Evolutionary conservation across 2,797 vertebrate species (phyloP).

Genomic region (Diplodus puntazzo): DNA sequence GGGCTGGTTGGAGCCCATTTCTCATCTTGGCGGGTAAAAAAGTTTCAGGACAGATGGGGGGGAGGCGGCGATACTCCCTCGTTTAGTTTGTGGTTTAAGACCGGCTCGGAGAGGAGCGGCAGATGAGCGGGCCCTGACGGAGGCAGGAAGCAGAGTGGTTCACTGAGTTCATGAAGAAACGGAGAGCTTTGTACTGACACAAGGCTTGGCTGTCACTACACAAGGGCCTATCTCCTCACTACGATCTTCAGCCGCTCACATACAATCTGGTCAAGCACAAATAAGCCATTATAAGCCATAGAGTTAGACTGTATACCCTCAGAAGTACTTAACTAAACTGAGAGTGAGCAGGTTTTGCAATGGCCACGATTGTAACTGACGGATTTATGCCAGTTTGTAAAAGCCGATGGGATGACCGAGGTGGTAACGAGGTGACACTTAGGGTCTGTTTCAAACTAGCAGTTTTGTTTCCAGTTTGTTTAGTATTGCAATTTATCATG

Average conservation of each 20-base stretch:
- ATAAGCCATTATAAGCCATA: conserved; percentile 56
- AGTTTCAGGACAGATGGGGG: conserved; percentile 42
- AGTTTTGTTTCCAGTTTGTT: not conserved
- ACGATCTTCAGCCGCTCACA: conserved; percentile 60
- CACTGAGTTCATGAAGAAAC: conserved; percentile 78
- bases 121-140: conserved; percentile 72
- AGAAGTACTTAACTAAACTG: conserved; percentile 10
- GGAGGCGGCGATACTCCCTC: conserved; percentile 42
- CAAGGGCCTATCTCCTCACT: conserved; percentile 66
- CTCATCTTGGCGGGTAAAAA: conserved; percentile 22
- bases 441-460: not conserved
- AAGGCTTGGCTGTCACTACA: conserved; percentile 69
- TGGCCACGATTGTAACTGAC: not conserved
- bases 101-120: conserved; percentile 55
- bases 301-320: conserved; percentile 11
- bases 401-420: not conserved
- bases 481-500: not conserved
- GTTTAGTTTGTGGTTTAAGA: conserved; percentile 47
- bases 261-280: conserved; percentile 58
- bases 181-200: conserved; percentile 78
- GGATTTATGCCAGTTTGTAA: not conserved
- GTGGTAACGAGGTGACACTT: not conserved
- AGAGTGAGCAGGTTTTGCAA: conserved; percentile 16
- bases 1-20: conserved; percentile 19
- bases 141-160: conserved; percentile 78